phyloP scores from a whole-genome alignment of 64 coral and sea anemone species.

The Actinia equina region DNA sequence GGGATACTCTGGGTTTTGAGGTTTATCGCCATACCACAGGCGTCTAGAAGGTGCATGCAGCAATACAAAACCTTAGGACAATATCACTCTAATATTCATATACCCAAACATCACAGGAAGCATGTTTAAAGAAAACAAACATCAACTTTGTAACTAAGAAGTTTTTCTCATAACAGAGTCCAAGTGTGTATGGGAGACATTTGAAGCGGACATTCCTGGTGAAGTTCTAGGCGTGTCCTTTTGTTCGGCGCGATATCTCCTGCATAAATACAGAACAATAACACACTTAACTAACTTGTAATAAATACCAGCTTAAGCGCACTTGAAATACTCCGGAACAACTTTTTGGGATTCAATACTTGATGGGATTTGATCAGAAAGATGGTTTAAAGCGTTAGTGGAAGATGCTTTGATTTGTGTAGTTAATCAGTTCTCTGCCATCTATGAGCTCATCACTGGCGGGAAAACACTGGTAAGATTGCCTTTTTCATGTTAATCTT shows the following conservation, averaged over 20 bases:
- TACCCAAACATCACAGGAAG: no score
- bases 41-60: neutral
- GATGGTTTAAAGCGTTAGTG: neutral
- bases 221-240: neutral
- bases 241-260: neutral
- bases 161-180: no score
- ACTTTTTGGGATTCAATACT: neutral
- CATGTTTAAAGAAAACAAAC: no score
- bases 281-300: constrained; percentile 8
- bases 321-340: neutral
- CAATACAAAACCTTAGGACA: neutral
- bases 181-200: no score
- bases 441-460: neutral
- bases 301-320: constrained; percentile 6
- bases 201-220: no score
- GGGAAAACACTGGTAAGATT: neutral
- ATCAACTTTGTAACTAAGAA: no score
- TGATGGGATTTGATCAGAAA: neutral
- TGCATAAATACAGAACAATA: neutral
- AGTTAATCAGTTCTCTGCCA: no score
- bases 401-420: neutral
- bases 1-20: neutral
- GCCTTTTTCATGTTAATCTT: neutral
- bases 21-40: neutral
- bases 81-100: neutral